These are phyloP conservation scores for Microchrysa polita DNA, from an alignment of 2,888 invertebrate genomes.

Conservation along the genomic window DNA sequence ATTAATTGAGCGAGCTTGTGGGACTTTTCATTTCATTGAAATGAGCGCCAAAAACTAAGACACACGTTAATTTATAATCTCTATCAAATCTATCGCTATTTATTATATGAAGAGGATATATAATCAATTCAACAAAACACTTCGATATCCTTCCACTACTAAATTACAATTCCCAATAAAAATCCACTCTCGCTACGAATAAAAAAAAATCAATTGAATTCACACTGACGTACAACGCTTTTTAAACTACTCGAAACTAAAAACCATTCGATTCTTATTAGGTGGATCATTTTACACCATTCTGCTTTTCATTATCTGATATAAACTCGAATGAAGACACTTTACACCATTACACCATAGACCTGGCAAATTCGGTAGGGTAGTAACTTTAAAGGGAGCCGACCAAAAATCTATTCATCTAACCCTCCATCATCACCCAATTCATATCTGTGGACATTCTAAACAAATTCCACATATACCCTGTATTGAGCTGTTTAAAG, in stretches of 20 bases:
- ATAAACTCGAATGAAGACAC: no score
- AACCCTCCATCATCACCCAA: slow-evolving; percentile 29
- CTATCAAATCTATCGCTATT: no score
- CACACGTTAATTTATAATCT: no score
- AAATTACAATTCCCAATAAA: no score
- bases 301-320: slow-evolving; percentile 1
- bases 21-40: no score
- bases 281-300: slow-evolving; percentile 13
- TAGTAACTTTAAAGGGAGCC: background rate
- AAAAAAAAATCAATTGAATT: no score
- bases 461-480: background rate
- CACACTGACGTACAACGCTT: no score
- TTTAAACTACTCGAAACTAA: background rate
- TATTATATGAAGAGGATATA: no score
- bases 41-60: no score
- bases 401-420: slow-evolving; percentile 17
- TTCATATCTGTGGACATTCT: slow-evolving; percentile 5
- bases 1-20: background rate
- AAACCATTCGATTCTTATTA: slow-evolving; percentile 14
- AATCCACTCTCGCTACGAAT: no score
- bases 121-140: no score
- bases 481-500: slow-evolving; percentile 22
- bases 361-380: slow-evolving; percentile 14
- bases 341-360: slow-evolving; percentile 22
- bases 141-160: no score